Evolutionary conservation across 2,113 vertebrate species (phyloP), one percentile per base, ranked within the genome.

Genomic region (Setophaga kirtlandii): DNA sequence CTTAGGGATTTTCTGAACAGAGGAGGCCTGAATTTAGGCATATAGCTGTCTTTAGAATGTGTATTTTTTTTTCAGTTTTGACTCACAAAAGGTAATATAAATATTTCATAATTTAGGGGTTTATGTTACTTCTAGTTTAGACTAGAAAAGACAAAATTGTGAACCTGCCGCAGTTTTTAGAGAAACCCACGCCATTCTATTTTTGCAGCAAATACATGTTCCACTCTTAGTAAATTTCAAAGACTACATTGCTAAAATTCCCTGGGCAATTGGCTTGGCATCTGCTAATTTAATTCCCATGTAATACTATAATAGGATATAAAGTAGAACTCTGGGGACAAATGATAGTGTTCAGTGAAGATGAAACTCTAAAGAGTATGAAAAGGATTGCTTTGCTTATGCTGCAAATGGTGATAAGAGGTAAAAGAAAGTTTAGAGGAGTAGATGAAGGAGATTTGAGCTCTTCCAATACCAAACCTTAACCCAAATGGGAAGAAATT

Each of bases 251-350:
- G 22, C 68, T 81, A 64, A 94, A 83, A 60, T 86, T 92, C 94
- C 47, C 64, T 71, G 52, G 56, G 52, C 55, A 42, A 75, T 83
- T 91, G 75, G 17, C 55, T 88, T 96, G 82, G 78, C 63, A 60
- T 90, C 79, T 90, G 55, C 50, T 91, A 85, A 89, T 63, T 89
- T 93, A 84, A 94, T 90, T 90, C 79, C 50, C 27, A 39, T 67
- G 31, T 74, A 67, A 19, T 42, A 41, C 70, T 74, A 39, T 79
- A 91, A 86, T n/a, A 86, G 68, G 56, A 74, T 93, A 86, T 80
- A 95, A 96, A 96, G 95, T 75, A 74, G 64, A 86, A 77, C 90
- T 90, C 94, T 75, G 44, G 93, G 59, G 87, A 81, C 28, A 70
- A 31, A 35, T 55, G 67, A 46, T 77, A 74, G 24, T n/a, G 11